Evolutionary conservation across 1,140 invertebrate species (phyloP).

Genomic region (Batillaria attramentaria): DNA sequence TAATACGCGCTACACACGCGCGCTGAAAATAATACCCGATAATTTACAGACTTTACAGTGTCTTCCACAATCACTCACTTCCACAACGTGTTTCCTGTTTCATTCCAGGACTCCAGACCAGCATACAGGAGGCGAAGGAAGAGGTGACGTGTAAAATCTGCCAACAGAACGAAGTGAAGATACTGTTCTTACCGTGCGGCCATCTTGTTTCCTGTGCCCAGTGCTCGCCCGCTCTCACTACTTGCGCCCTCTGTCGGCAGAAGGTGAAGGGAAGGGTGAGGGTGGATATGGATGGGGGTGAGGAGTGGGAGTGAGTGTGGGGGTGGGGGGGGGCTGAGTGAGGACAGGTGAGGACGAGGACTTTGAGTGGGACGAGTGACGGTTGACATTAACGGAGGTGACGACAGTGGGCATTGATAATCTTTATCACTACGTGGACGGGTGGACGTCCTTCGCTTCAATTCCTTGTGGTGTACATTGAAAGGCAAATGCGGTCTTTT

Average conservation of each 20-base stretch:
- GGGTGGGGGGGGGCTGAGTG: not conserved
- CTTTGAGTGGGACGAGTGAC: no score
- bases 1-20: no score
- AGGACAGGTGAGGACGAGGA: not conserved
- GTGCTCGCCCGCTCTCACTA: conserved; percentile 83
- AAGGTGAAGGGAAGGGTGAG: no score
- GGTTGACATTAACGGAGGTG: not conserved
- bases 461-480: no score
- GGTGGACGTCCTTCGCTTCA: no score
- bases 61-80: no score
- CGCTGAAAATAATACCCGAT: no score
- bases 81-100: not conserved
- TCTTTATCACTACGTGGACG: not conserved
- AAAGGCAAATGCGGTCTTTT: no score
- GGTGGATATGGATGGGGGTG: not conserved
- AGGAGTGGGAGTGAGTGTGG: not conserved
- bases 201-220: conserved; percentile 88
- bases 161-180: conserved; percentile 87
- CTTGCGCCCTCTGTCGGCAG: conserved; percentile 36
- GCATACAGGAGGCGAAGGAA: conserved; percentile 18
- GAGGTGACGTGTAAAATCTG: conserved; percentile 86
- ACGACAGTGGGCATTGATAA: not conserved
- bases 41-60: no score
- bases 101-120: not conserved
- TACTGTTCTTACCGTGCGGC: conserved; percentile 92